phyloP scores from a whole-genome alignment of 2,113 vertebrate species.

The Arvicanthis niloticus region DNA sequence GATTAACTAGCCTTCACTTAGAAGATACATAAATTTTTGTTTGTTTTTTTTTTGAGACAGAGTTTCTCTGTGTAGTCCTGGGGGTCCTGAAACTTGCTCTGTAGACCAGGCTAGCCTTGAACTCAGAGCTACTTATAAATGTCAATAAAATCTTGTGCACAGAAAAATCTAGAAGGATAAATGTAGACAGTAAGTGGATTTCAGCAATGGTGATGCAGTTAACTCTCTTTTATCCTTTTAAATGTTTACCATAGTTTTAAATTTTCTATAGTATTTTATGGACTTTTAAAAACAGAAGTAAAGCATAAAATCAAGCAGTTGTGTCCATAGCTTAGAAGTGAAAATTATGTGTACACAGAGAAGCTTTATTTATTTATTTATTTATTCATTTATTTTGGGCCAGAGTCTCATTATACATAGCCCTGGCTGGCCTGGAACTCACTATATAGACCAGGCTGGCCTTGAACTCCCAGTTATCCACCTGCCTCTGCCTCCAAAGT shows the following conservation, averaged over 20 bases:
- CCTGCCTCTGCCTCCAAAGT: too few species aligned
- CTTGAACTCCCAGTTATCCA: background rate
- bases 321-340: background rate
- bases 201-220: background rate
- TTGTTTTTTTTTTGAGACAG: background rate
- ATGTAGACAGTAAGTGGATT: background rate
- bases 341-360: background rate
- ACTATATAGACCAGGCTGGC: background rate
- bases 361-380: background rate
- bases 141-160: background rate
- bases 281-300: background rate
- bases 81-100: background rate
- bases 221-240: background rate
- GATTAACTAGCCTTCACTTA: background rate
- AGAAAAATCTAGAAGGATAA: background rate
- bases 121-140: background rate
- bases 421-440: background rate
- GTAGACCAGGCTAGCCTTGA: background rate
- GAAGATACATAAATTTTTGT: background rate
- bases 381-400: background rate
- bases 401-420: background rate
- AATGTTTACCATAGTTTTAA: background rate
- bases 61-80: background rate
- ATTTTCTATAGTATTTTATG: background rate
- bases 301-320: background rate